A percentile compares a stretch with the other conserved stretches of the same genome.
phyloP scores from a whole-genome alignment of 1,140 invertebrate genomes.

The Elysia chlorotica region DNA sequence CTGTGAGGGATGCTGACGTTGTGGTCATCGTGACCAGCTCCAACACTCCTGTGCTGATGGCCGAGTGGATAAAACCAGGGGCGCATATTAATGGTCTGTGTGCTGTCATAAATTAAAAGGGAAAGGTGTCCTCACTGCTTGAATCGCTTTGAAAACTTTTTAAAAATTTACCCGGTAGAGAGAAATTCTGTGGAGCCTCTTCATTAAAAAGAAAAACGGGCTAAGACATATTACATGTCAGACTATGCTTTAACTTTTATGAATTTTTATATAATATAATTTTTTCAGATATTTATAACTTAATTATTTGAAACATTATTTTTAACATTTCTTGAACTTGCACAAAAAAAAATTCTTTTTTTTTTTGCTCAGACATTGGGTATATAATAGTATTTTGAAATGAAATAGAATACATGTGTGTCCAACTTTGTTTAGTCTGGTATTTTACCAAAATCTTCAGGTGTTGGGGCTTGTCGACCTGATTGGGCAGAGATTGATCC shows the following conservation, averaged over 20 bases:
- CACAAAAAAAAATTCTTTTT: background rate
- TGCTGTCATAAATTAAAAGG: too few species aligned
- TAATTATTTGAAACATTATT: too few species aligned
- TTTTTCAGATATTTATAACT: too few species aligned
- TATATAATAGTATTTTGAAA: background rate
- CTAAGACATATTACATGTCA: too few species aligned
- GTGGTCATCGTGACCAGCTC: constrained; percentile 66
- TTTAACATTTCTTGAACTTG: too few species aligned
- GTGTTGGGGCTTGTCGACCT: constrained; percentile 57
- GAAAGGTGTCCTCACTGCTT: too few species aligned
- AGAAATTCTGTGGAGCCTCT: too few species aligned
- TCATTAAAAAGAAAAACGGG: too few species aligned
- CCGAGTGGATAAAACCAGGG: constrained; percentile 65
- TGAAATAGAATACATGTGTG: background rate
- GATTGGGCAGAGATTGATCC: constrained; percentile 58
- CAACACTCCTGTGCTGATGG: constrained; percentile 60
- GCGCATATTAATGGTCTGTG: constrained; percentile 67
- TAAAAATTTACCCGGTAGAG: too few species aligned
- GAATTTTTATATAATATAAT: too few species aligned
- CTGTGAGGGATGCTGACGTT: constrained; percentile 67
- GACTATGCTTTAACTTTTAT: too few species aligned
- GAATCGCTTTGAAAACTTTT: too few species aligned
- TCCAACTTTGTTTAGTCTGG: background rate
- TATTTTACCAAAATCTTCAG: constrained; percentile 29
- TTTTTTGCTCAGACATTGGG: background rate